Conservation (phyloP, 23 tunicate species). For the Diplosoma virens region DNA sequence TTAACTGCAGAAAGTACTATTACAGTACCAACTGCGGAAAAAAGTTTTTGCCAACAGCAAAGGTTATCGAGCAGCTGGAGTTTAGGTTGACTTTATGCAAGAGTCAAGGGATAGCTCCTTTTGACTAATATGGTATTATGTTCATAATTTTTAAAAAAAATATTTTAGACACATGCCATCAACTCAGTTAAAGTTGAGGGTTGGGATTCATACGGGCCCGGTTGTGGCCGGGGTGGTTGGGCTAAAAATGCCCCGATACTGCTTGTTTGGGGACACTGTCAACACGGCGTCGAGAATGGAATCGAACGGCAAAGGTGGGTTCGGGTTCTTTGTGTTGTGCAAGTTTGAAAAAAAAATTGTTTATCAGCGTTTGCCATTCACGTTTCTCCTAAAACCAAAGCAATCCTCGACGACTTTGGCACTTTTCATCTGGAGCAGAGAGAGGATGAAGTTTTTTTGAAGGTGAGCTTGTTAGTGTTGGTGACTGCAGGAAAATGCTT, state of each 20-base stretch:
- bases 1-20: no score
- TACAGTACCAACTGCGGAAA: no score
- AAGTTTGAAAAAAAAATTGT: neutral
- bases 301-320: constrained; percentile 90
- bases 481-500: no score
- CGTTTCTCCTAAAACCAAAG: constrained; percentile 64
- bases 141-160: neutral
- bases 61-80: no score
- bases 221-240: constrained; percentile 99
- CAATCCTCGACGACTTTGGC: constrained; percentile 60
- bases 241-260: constrained; percentile 95
- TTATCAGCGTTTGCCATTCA: constrained; percentile 59
- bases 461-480: no score
- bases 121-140: neutral
- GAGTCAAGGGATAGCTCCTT: no score
- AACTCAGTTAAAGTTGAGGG: constrained; percentile 55
- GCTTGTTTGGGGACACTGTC: constrained; percentile 98
- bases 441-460: constrained; percentile 56
- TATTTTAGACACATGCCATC: constrained; percentile 71
- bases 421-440: constrained; percentile 57
- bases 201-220: constrained; percentile 98
- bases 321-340: neutral
- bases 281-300: constrained; percentile 98
- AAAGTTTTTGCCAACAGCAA: no score
- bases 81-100: no score